Conservation (phyloP, 2,113 vertebrate genomes). For the Ictidomys tridecemlineatus region DNA sequence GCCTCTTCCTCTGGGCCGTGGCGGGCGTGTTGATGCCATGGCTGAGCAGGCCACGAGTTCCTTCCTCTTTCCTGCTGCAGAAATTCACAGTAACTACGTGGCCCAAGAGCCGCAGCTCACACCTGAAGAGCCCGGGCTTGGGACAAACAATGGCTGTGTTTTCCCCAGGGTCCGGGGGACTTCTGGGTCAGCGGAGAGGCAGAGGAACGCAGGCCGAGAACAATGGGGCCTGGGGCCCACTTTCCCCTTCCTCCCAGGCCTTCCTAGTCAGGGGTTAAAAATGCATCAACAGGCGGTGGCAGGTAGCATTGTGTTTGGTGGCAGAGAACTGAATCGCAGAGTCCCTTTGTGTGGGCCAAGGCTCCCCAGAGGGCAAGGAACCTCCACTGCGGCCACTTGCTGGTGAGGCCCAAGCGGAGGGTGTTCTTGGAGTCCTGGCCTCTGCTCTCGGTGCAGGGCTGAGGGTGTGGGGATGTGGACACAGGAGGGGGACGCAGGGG, state of each 20-base stretch:
- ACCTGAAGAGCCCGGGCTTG: conserved; percentile 77
- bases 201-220: conserved; percentile 61
- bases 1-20: conserved; percentile 67
- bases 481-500: rapidly evolving
- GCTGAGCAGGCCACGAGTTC: conserved; percentile 78
- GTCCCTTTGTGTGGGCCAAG: not conserved
- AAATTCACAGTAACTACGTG: conserved; percentile 67
- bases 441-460: no score
- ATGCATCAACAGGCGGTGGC: not conserved
- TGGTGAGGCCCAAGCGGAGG: no score
- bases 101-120: not conserved
- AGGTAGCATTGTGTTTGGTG: not conserved
- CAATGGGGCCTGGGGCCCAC: conserved; percentile 61
- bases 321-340: not conserved
- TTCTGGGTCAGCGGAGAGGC: conserved; percentile 52
- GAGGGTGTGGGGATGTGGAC: no score
- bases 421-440: not conserved
- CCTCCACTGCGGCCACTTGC: not conserved
- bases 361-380: not conserved
- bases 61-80: conserved; percentile 86
- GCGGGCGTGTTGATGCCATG: conserved; percentile 51
- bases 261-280: not conserved
- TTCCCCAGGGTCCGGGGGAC: conserved; percentile 31
- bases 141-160: conserved; percentile 76
- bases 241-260: conserved; percentile 19